Evolutionary conservation across 2,113 vertebrate species (phyloP).

Genomic region (Meriones unguiculatus): DNA sequence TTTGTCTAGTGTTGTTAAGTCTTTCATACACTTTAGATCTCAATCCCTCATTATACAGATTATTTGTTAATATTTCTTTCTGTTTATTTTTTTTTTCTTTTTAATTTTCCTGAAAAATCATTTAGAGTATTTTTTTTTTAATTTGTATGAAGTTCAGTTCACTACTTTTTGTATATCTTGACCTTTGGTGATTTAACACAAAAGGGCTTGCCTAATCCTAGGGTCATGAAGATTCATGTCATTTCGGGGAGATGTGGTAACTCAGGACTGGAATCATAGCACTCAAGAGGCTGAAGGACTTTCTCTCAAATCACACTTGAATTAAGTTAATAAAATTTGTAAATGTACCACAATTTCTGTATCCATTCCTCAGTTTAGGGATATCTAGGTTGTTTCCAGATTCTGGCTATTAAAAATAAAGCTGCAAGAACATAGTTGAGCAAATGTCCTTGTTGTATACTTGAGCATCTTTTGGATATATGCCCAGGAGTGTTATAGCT

Average conservation of each 20-base stretch:
- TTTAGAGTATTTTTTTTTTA: background rate
- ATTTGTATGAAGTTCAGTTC: background rate
- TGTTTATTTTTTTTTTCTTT: background rate
- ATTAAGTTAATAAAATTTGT: background rate
- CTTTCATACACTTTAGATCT: background rate
- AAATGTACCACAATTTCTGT: too few relatives aligned
- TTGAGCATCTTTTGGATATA: too few relatives aligned
- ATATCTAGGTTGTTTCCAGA: too few relatives aligned
- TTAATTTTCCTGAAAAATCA: background rate
- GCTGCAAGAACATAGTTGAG: too few relatives aligned
- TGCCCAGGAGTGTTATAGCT: too few relatives aligned
- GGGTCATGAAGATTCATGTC: background rate
- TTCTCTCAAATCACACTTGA: background rate
- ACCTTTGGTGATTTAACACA: background rate
- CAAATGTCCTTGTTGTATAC: too few relatives aligned
- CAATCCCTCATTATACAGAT: background rate
- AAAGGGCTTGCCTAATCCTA: background rate
- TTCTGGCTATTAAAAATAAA: too few relatives aligned
- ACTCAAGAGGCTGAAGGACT: background rate
- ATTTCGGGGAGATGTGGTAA: background rate
- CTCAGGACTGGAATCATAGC: background rate
- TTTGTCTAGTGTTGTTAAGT: background rate
- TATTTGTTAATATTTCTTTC: background rate
- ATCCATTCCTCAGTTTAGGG: too few relatives aligned
- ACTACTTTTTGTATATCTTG: background rate